These are phyloP conservation scores for Atta texana DNA, from an alignment of 1,140 invertebrate species.

Conservation along the genomic window DNA sequence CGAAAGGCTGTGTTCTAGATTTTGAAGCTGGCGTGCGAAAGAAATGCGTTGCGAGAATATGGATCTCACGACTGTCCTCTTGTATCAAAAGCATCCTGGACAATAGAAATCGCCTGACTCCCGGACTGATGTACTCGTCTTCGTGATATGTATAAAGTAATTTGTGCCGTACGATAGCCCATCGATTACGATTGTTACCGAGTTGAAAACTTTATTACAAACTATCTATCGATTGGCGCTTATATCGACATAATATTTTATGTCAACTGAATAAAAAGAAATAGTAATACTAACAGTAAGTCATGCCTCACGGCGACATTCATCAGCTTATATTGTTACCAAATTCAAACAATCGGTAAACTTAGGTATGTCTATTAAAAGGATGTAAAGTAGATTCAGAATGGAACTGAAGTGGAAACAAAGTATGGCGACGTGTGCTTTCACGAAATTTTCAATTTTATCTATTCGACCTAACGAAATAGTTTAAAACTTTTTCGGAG, in stretches of 20 bases:
- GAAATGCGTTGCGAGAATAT: slow-evolving; percentile 18
- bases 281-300: background rate
- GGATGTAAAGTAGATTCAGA: background rate
- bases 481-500: slow-evolving; percentile 13
- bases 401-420: background rate
- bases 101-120: slow-evolving; percentile 29
- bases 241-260: slow-evolving; percentile 29
- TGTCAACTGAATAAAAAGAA: slow-evolving; percentile 28
- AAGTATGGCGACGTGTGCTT: slow-evolving; percentile 7
- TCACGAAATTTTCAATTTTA: slow-evolving; percentile 13
- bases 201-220: slow-evolving; percentile 43
- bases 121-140: slow-evolving; percentile 37
- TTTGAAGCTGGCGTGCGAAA: slow-evolving; percentile 31
- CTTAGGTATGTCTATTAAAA: slow-evolving; percentile 9
- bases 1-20: slow-evolving; percentile 48
- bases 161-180: slow-evolving; percentile 36
- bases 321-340: background rate
- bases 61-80: slow-evolving; percentile 20
- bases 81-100: slow-evolving; percentile 27
- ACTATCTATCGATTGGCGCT: slow-evolving; percentile 25
- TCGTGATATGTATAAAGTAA: slow-evolving; percentile 53
- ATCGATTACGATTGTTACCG: slow-evolving; percentile 47
- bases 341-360: slow-evolving; percentile 17
- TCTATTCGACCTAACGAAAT: slow-evolving; percentile 28
- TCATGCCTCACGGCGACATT: background rate